Evolutionary conservation across 2,113 vertebrate genomes (phyloP).

Genomic region (Antigone vipio): DNA sequence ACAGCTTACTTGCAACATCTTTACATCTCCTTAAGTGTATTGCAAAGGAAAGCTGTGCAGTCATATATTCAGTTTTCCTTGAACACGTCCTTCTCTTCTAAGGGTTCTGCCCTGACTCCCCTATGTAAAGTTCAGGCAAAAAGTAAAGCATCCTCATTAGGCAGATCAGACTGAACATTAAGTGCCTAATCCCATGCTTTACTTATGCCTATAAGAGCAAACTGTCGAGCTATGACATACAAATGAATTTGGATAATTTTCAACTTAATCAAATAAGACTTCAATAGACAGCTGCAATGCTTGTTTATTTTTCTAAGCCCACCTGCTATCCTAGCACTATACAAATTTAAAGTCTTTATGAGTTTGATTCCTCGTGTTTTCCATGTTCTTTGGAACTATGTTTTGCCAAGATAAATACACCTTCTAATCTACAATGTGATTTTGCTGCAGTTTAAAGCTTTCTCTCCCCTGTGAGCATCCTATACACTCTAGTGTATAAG

Average conservation of each 20-base stretch:
- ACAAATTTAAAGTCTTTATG: not conserved
- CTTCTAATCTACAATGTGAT: not conserved
- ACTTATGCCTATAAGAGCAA: not conserved
- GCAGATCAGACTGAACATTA: not conserved
- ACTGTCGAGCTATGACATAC: not conserved
- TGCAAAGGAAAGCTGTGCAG: not conserved
- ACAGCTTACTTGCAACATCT: not conserved
- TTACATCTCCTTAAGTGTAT: not conserved
- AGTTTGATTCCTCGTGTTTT: not conserved
- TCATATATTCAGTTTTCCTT: not conserved
- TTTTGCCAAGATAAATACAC: not conserved
- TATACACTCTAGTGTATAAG: not conserved
- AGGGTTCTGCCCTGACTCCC: not conserved
- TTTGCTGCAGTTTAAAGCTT: not conserved
- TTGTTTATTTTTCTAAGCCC: conserved; percentile 6
- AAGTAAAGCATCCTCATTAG: not conserved
- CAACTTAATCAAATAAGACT: not conserved
- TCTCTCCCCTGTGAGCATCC: not conserved
- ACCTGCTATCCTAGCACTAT: not conserved
- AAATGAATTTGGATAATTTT: not conserved
- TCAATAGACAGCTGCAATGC: not conserved
- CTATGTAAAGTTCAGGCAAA: not conserved
- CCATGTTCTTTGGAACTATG: not conserved
- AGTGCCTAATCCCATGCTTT: not conserved
- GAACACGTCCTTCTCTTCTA: not conserved